These are phyloP conservation scores for Wiebesia pumilae DNA, from an alignment of 1,140 invertebrate genomes.

Conservation along the genomic window DNA sequence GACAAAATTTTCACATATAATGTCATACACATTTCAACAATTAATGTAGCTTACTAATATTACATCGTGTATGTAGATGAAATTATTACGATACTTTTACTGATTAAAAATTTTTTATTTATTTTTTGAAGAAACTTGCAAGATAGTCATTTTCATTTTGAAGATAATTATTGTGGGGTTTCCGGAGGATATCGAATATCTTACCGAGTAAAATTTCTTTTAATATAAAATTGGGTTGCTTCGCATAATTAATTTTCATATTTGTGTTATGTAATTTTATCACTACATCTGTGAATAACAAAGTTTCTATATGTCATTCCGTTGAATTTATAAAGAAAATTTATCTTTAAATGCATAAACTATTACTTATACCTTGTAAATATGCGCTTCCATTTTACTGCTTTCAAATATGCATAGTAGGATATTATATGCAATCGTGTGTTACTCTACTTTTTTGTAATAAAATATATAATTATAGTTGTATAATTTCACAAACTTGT, in stretches of 20 bases:
- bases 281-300: background rate
- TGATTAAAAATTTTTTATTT: background rate
- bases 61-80: background rate
- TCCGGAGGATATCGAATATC: slow-evolving; percentile 50
- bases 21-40: background rate
- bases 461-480: too few relatives aligned
- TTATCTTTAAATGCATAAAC: background rate
- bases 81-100: background rate
- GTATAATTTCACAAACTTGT: too few relatives aligned
- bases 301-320: background rate
- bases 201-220: background rate
- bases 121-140: background rate
- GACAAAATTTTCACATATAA: background rate
- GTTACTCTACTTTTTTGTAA: too few relatives aligned
- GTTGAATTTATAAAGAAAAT: slow-evolving; percentile 7
- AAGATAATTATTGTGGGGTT: slow-evolving; percentile 53
- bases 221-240: background rate
- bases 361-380: background rate
- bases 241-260: background rate
- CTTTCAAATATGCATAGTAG: background rate
- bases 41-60: background rate
- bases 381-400: background rate
- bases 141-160: background rate
- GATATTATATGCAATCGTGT: too few relatives aligned
- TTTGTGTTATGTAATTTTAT: too few relatives aligned